These are phyloP conservation scores for Tinamus major DNA, from an alignment of 2,797 vertebrate genomes.

Conservation along the genomic window DNA sequence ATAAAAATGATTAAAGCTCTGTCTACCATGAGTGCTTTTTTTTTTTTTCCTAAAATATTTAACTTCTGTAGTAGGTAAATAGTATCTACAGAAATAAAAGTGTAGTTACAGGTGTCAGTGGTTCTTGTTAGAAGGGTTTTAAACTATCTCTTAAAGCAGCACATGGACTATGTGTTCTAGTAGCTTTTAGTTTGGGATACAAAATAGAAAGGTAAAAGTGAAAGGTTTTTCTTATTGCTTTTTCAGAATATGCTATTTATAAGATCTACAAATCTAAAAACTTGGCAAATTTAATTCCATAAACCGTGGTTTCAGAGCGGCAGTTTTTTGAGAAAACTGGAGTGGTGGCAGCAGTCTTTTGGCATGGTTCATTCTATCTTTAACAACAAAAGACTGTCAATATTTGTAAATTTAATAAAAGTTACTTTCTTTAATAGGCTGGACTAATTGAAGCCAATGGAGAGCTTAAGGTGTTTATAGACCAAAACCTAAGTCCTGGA, in stretches of 20 bases:
- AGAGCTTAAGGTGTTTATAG: conserved; percentile 98
- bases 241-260: neutral
- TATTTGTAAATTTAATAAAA: conserved; percentile 25
- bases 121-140: neutral
- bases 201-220: neutral
- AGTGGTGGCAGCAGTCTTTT: neutral
- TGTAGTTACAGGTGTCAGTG: neutral
- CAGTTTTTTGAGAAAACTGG: neutral
- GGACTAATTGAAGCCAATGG: conserved; percentile 99
- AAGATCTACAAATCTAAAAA: neutral
- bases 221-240: neutral
- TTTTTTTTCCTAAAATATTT: neutral
- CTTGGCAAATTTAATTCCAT: neutral
- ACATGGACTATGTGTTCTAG: neutral
- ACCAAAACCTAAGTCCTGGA: conserved; percentile 98
- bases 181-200: neutral
- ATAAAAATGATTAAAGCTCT: neutral
- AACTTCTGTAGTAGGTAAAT: neutral
- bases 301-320: neutral
- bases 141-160: neutral
- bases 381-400: neutral
- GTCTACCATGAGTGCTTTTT: neutral
- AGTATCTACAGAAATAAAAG: neutral
- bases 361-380: neutral
- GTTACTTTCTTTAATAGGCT: conserved; percentile 82